Conservation (phyloP, 2,113 vertebrate genomes). For the Todiramphus saurophagus region DNA sequence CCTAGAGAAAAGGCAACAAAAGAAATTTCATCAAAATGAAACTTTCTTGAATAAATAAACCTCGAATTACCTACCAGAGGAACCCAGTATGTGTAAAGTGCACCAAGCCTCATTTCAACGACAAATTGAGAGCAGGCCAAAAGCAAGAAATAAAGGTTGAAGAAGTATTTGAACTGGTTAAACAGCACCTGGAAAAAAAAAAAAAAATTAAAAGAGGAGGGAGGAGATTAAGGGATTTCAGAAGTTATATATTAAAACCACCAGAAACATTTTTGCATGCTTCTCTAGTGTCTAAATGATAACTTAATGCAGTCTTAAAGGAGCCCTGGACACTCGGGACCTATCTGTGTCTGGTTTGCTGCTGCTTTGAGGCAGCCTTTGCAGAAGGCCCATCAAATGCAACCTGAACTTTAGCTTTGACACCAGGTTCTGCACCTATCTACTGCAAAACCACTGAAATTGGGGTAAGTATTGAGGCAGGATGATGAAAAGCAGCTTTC, state of each 20-base stretch:
- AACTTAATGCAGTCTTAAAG: not conserved
- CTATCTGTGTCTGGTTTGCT: not conserved
- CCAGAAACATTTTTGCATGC: not conserved
- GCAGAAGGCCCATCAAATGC: not conserved
- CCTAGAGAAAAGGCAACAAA: not conserved
- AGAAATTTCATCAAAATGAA: not conserved
- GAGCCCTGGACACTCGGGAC: not conserved
- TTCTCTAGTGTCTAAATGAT: not conserved
- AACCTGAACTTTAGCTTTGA: not conserved
- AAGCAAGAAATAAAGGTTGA: slow-evolving; percentile 96
- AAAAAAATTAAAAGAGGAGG: not conserved
- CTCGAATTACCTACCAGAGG: slow-evolving; percentile 86
- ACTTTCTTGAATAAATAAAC: not conserved
- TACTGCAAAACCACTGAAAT: slow-evolving; percentile 2
- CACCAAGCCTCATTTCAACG: slow-evolving; percentile 89
- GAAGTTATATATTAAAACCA: not conserved
- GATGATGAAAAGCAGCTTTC: rapidly evolving
- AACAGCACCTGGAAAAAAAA: slow-evolving; percentile 84
- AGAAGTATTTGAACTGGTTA: slow-evolving; percentile 99
- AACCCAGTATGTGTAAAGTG: slow-evolving; percentile 98
- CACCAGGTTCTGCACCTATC: not conserved
- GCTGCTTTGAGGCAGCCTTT: not conserved
- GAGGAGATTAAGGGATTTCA: not conserved
- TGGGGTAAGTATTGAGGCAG: not conserved
- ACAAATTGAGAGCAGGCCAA: slow-evolving; percentile 97